Percentiles rank a stretch among this genome's conserved stretches.
phyloP scores from a whole-genome alignment of 1,140 invertebrate genomes.

The Cydia amplana region DNA sequence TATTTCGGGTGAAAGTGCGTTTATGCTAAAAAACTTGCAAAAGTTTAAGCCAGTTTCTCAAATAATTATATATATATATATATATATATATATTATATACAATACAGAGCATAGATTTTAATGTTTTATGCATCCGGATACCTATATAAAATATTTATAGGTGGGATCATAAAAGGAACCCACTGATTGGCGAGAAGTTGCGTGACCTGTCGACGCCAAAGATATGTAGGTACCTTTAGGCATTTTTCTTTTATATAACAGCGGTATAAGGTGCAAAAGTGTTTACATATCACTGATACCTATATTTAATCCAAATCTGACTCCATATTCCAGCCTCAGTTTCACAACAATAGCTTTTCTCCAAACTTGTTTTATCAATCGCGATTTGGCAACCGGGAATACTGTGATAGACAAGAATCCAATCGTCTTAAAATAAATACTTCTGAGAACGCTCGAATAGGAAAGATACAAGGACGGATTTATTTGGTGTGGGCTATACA shows the following conservation, averaged over 20 bases:
- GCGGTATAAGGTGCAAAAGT: background rate
- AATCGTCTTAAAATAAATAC: constrained; percentile 25
- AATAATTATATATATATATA: background rate
- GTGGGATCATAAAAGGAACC: too few species aligned
- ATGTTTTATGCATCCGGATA: too few species aligned
- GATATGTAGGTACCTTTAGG: too few species aligned
- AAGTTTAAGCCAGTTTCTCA: too few species aligned
- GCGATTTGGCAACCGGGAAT: constrained; percentile 32
- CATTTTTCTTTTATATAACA: background rate
- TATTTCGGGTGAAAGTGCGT: background rate
- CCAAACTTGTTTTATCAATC: constrained; percentile 28
- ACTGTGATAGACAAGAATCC: constrained; percentile 30
- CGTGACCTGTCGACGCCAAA: too few species aligned
- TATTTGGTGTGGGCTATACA: background rate
- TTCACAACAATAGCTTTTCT: constrained; percentile 24
- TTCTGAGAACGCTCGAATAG: background rate
- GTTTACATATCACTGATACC: background rate
- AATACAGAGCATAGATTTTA: too few species aligned
- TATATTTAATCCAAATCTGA: too few species aligned
- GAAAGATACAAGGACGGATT: background rate
- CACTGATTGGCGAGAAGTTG: too few species aligned
- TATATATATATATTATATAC: too few species aligned
- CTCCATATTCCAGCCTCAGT: background rate
- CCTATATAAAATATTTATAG: too few species aligned
- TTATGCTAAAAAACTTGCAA: too few species aligned